These are phyloP conservation scores for Haliclona indistincta DNA, from an alignment of 37 sponge, comb jelly and placozoan species.

Conservation along the genomic window DNA sequence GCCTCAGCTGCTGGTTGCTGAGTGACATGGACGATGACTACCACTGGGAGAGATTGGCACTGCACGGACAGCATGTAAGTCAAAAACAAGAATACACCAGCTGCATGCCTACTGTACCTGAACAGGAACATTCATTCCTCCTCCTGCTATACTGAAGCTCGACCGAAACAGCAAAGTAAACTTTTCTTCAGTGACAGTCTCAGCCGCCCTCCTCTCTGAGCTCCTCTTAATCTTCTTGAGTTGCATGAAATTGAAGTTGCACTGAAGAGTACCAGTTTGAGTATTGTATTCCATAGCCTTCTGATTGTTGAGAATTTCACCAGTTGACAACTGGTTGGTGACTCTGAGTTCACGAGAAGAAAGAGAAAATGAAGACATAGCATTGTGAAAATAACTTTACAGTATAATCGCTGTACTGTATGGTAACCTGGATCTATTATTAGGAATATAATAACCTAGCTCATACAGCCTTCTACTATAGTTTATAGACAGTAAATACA, in stretches of 20 bases:
- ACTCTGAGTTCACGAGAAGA: too few species aligned
- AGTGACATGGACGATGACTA: constrained; percentile 94
- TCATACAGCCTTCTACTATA: too few species aligned
- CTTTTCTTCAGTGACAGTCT: constrained; percentile 95
- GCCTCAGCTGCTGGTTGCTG: constrained; percentile 94
- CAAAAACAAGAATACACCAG: neutral
- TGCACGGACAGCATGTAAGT: neutral
- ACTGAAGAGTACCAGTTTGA: constrained; percentile 58
- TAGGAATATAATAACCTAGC: too few species aligned
- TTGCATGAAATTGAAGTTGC: constrained; percentile 76
- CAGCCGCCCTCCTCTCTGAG: constrained; percentile 65
- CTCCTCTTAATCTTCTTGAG: constrained; percentile 69
- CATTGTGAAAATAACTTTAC: too few species aligned
- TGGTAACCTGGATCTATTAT: too few species aligned
- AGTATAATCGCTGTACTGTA: too few species aligned
- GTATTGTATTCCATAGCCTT: constrained; percentile 79
- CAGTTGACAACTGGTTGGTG: constrained; percentile 32
- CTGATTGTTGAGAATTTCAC: constrained; percentile 71
- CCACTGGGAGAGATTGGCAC: constrained; percentile 81
- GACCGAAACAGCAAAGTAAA: constrained; percentile 85
- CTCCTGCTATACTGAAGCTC: constrained; percentile 71
- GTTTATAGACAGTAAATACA: too few species aligned
- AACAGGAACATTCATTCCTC: constrained; percentile 65
- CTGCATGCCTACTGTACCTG: neutral
- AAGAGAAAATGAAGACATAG: too few species aligned